Conservation (phyloP, 2,888 invertebrate species). For the Drosophila suboccidentalis region DNA sequence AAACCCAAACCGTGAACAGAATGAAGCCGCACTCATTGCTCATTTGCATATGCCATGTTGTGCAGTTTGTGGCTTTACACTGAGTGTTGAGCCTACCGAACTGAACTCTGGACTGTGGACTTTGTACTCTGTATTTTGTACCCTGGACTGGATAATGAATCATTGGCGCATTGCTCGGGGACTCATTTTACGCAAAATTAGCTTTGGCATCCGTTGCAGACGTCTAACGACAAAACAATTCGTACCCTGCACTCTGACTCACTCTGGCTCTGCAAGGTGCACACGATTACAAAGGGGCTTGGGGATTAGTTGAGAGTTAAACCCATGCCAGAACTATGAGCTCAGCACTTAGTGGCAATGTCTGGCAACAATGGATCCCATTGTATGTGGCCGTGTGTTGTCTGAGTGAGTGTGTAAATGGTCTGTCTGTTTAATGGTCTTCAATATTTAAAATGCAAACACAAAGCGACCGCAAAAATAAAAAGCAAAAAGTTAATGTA, state of each 20-base stretch:
- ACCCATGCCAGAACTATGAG: slow-evolving; percentile 28
- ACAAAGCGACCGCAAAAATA: slow-evolving; percentile 39
- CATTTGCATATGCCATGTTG: slow-evolving; percentile 72
- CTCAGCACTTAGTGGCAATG: slow-evolving; percentile 33
- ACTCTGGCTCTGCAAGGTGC: slow-evolving; percentile 44
- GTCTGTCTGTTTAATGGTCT: slow-evolving; percentile 65
- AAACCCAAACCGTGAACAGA: slow-evolving; percentile 23
- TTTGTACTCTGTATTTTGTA: not conserved
- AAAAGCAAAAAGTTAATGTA: slow-evolving; percentile 32
- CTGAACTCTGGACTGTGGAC: slow-evolving; percentile 3
- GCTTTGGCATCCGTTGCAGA: slow-evolving; percentile 75
- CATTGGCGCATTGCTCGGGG: slow-evolving; percentile 62
- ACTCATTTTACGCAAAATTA: slow-evolving; percentile 79
- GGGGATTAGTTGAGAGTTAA: slow-evolving; percentile 19
- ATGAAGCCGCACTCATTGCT: slow-evolving; percentile 38
- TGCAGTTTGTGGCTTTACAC: slow-evolving; percentile 39
- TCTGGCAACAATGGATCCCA: slow-evolving; percentile 50
- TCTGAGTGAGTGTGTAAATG: slow-evolving; percentile 12
- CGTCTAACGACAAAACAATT: slow-evolving; percentile 68
- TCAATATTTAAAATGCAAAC: slow-evolving; percentile 72
- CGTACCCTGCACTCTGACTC: slow-evolving; percentile 14
- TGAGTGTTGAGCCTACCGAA: slow-evolving; percentile 16
- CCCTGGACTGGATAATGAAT: slow-evolving; percentile 60
- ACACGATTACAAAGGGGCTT: slow-evolving; percentile 40
- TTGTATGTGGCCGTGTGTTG: slow-evolving; percentile 30